These are phyloP conservation scores for Campylomormyrus tamandua DNA, from an alignment of 2,113 vertebrate genomes.

Conservation along the genomic window DNA sequence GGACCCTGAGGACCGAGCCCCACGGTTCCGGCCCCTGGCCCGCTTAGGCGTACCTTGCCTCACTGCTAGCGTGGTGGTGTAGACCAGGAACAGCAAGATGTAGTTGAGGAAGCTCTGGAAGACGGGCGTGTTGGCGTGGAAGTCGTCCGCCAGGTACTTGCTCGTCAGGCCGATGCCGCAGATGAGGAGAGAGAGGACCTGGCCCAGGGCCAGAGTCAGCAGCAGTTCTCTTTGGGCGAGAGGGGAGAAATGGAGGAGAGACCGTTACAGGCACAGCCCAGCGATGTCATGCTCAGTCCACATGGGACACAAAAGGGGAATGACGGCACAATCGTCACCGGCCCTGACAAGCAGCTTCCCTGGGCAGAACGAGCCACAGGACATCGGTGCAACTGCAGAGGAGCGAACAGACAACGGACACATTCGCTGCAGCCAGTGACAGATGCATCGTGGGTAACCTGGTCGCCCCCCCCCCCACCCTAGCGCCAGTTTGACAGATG, in stretches of 20 bases:
- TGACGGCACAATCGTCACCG: background rate
- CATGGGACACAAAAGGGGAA: background rate
- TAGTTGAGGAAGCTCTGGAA: constrained; percentile 98
- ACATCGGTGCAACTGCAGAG: background rate
- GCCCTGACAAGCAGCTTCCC: background rate
- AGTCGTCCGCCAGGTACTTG: constrained; percentile 90
- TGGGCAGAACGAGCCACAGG: background rate
- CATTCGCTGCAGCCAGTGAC: background rate
- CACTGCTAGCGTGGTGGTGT: constrained; percentile 89
- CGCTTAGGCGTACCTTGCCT: constrained; percentile 72
- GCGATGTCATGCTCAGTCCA: background rate
- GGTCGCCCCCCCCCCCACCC: background rate
- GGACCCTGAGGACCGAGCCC: background rate
- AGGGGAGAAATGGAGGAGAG: constrained; percentile 1
- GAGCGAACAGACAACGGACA: background rate
- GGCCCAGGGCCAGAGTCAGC: constrained; percentile 84
- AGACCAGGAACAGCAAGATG: constrained; percentile 91
- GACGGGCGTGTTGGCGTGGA: constrained; percentile 88
- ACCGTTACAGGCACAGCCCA: constrained; percentile 15
- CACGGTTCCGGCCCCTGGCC: background rate
- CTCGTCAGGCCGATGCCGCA: constrained; percentile 89
- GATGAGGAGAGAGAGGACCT: constrained; percentile 84
- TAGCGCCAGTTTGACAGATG: background rate
- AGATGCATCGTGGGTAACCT: background rate
- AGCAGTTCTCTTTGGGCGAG: constrained; percentile 75